Evolutionary conservation across 2,113 vertebrate genomes (phyloP).

Genomic region (Ailuropoda melanoleuca): DNA sequence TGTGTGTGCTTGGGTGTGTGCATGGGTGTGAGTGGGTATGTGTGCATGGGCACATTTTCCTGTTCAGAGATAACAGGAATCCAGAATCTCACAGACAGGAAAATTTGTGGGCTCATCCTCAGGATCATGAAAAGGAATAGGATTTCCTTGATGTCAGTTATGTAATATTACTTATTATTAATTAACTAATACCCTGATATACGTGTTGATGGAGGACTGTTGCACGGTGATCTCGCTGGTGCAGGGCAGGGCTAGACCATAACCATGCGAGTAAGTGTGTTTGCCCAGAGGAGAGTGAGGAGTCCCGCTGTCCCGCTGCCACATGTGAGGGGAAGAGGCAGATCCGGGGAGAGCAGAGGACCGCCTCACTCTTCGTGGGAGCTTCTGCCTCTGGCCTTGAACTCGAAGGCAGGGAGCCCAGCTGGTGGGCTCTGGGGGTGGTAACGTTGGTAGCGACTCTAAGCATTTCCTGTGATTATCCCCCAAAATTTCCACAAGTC

Average conservation of each 20-base stretch:
- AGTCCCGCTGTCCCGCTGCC: too few relatives aligned
- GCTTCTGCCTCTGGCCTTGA: too few relatives aligned
- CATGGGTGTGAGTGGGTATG: too few relatives aligned
- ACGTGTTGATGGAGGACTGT: too few relatives aligned
- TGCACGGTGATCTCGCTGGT: not conserved
- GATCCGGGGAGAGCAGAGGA: fast-evolving
- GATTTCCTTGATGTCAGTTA: not conserved
- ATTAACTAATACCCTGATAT: too few relatives aligned
- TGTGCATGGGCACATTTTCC: not conserved
- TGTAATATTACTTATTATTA: not conserved
- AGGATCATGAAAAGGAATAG: not conserved
- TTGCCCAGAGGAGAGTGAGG: fast-evolving
- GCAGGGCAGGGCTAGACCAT: too few relatives aligned
- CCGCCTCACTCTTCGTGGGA: fast-evolving
- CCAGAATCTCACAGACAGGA: not conserved
- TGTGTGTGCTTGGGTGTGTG: not conserved
- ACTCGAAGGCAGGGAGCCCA: not conserved
- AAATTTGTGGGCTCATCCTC: not conserved
- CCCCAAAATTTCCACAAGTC: not conserved
- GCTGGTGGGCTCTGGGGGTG: fast-evolving
- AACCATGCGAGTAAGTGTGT: not conserved
- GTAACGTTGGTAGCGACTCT: fast-evolving
- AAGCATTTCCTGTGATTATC: not conserved
- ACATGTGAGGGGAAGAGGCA: not conserved
- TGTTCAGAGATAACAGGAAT: not conserved